Base-by-base conservation (phyloP, 2,888 invertebrate species). In the Pheosia gnoma region DNA sequence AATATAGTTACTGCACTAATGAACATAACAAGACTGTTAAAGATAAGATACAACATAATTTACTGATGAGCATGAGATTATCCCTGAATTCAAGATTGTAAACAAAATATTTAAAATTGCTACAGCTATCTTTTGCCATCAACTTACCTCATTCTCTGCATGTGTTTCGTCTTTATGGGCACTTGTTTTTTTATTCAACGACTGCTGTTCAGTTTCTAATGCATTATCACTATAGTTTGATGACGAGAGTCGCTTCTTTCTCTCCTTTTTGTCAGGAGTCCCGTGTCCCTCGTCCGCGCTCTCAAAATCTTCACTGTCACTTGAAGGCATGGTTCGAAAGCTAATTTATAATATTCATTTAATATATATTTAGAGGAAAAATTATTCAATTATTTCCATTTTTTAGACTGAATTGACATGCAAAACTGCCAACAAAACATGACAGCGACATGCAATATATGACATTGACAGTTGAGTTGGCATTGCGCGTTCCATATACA, bases 251-350 rank as follows among this genome's bases (percentile, higher is more conserved):
- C 89, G 82, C 68, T 89, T 88, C 60, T 88, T 89, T 62, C 88
- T 83, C 59, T 86, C 89, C 61, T 86, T 88, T 73, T 85, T 90
- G 54, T 86, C 85, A 37, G 82, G 75, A 58, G 72, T 84, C 13
- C 84, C 87, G 25, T 89, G 88, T 45, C 95, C 96, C 79, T 97
- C 96, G 76, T 96, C 96, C 5, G 96, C 96, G 88, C 96, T 96
- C 86, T 96, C 96, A 82, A 96, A 97, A 80, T 95, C 95, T 77
- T 96, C 96, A 85, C 96, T 96, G 70, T 96, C 96, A 70, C 96
- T 96, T 47, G 95, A 95, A 78, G 95, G 94, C 96, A 96, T 96
- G 69, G 10, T 75, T 51, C 47, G 5, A 47, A 47, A 47, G 5
- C 3, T 4, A 47, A 47, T n/a, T 47, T 5, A 25, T 8, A 25